Base-by-base conservation (phyloP, 2,113 vertebrate species). In the Nycticryphes semicollaris region DNA sequence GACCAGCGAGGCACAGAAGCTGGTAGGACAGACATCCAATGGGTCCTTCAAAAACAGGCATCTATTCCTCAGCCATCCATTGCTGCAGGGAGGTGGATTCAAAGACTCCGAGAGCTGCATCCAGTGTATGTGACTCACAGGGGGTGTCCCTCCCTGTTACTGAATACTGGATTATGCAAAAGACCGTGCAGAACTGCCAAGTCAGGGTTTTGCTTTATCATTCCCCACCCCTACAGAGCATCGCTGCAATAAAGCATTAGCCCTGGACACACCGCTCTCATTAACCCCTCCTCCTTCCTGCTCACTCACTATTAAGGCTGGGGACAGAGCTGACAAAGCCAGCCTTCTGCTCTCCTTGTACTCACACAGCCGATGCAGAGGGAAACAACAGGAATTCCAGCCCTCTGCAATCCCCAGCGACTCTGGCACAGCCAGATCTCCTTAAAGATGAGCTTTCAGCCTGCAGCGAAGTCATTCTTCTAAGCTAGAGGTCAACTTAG, bases 171-270 rank as follows among this genome's bases (percentile, higher is more conserved):
- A 89, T 96, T 93, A 96, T 90, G 88, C 76, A 94, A 90, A 88
- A 81, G 39, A 72, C 37, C 43, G 48, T 7, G 23, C 37, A 92
- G 90, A 90, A 87, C 60, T 89, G 77, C 90, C 80, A 76, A 78
- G 84, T 95, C 95, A 95, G 94, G 88, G 89, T 80, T 96, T 73
- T 91, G 88, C 80, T 72, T 84, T 82, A 89, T n/a, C 94, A 48
- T 30, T 84, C 80, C 93, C 69, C 79, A 86, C 83, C 67, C 47
- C 93, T 84, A 37, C 60, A 60, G 88, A 93, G 94, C 41, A 45
- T 54, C n/a, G 37, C 84, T 75, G 53, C 8, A 59, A 51, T 75
- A 67, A 75, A 92, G 88, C 85, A 87, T 41, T 15, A 87, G 73
- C 39, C 70, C 88, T 82, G 73, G 80, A 35, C 92, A 94, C 60